Evolutionary conservation across 2,113 vertebrate genomes (phyloP).

Genomic region (Phyllopteryx taeniolatus): DNA sequence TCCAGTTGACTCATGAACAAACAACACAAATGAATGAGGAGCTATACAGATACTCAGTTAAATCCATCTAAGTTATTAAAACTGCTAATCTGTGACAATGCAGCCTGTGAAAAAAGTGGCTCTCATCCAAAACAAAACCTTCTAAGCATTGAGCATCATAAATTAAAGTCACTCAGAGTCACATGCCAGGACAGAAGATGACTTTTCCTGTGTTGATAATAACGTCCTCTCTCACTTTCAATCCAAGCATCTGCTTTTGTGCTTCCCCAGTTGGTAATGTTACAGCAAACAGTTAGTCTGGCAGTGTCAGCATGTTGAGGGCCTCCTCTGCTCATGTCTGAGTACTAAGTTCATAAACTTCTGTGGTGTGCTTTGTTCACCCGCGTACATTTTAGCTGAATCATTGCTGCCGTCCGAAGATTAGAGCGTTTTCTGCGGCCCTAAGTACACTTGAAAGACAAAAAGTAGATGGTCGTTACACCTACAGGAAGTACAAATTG

Average conservation of each 20-base stretch:
- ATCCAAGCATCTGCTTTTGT: conserved; percentile 10
- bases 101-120: background rate
- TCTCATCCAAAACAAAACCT: background rate
- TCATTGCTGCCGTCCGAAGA: background rate
- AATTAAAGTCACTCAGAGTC: background rate
- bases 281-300: background rate
- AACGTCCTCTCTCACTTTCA: background rate
- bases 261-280: background rate
- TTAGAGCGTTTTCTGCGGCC: background rate
- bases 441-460: background rate
- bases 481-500: background rate
- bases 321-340: background rate
- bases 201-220: conserved; percentile 1
- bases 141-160: background rate
- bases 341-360: background rate
- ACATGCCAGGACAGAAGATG: conserved; percentile 2
- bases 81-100: background rate
- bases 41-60: background rate
- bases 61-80: background rate
- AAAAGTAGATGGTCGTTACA: background rate
- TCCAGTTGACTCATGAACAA: background rate
- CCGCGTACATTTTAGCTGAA: background rate
- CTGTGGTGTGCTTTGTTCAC: background rate
- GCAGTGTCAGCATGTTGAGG: background rate
- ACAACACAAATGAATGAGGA: background rate